Conservation (phyloP, 2,113 vertebrate species). For the Aldabrachelys gigantea region DNA sequence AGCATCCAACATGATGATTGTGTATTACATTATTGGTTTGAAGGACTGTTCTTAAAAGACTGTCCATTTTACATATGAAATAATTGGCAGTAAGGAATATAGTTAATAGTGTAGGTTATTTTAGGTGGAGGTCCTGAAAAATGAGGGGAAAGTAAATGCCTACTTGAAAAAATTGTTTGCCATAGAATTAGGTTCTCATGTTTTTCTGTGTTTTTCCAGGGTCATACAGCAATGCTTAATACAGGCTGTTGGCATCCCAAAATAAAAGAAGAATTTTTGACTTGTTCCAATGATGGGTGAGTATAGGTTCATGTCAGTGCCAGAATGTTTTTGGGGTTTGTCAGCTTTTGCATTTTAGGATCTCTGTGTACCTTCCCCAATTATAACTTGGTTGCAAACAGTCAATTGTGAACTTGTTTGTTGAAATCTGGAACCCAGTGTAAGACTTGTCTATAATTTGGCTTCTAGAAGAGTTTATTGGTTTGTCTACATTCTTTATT, state of each 20-base stretch:
- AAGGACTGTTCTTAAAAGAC: neutral
- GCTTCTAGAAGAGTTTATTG: neutral
- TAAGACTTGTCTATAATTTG: neutral
- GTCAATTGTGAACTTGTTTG: neutral
- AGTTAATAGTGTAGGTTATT: neutral
- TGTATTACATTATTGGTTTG: neutral
- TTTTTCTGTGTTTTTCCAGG: slow-evolving; percentile 78
- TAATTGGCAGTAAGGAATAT: neutral
- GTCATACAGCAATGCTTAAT: slow-evolving; percentile 98
- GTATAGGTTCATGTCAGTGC: slow-evolving; percentile 61
- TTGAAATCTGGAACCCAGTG: neutral
- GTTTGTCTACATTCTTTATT: neutral
- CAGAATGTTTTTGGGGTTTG: neutral
- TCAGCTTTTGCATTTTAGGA: neutral
- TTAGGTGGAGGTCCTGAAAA: neutral
- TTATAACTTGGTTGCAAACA: neutral
- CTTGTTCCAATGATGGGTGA: slow-evolving; percentile 98
- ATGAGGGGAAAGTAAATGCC: neutral
- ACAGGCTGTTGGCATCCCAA: slow-evolving; percentile 98
- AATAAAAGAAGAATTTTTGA: slow-evolving; percentile 98
- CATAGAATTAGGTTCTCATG: neutral
- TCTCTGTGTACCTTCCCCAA: neutral
- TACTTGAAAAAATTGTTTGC: neutral
- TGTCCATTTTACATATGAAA: neutral
- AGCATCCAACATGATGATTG: neutral